Base-by-base conservation (phyloP, 2,888 invertebrate species). In the Spisula solida region DNA sequence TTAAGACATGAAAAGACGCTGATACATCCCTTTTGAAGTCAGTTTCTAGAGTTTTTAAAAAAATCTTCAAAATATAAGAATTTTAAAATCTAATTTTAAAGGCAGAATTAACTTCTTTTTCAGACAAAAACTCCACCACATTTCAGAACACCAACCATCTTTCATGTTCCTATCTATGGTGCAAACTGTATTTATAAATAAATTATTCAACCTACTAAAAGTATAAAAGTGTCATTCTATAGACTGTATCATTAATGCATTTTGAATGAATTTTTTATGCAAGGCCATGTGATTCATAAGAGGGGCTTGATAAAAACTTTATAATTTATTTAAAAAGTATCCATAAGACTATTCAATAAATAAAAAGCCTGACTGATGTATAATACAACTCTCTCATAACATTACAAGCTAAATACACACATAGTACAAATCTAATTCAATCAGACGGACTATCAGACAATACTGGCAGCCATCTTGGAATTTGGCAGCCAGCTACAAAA, bases 391-490 rank as follows among this genome's bases (percentile, higher is more conserved):
- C 25, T 25, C 12, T 66, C 60, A 66, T 78, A 31, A 20, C 18
- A 34, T 78, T 18, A 34, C 34, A 31, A 78, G 5, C 29, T 78
- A 41, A 34, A 14, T 78, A 78, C 34, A 78, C 75, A 75, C 31
- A 70, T 14, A 70, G 14, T 75, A 75, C 34, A 34, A 60, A 16
- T 75, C 34, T 75, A 75, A 18, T 75, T 18, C 75, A 75, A 75
- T 75, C 34, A 34, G 29, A 31, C 34, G 18, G 75, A 75, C 75
- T 75, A 75, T 75, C 75, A 85, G 51, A 85, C 51, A 31, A 18
- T 34, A 55, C 18, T 56, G 88, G 88, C 88, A 87, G 91, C 91
- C 91, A 91, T 91, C 80, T 91, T 91, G 91, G 79, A 90, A 85
- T 88, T 91, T 91, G 90, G 90, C 88, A 88, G 81, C 56, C 48